These are phyloP conservation scores for Drosophila fuyamai DNA, from an alignment of 1,140 invertebrate species.

Conservation along the genomic window DNA sequence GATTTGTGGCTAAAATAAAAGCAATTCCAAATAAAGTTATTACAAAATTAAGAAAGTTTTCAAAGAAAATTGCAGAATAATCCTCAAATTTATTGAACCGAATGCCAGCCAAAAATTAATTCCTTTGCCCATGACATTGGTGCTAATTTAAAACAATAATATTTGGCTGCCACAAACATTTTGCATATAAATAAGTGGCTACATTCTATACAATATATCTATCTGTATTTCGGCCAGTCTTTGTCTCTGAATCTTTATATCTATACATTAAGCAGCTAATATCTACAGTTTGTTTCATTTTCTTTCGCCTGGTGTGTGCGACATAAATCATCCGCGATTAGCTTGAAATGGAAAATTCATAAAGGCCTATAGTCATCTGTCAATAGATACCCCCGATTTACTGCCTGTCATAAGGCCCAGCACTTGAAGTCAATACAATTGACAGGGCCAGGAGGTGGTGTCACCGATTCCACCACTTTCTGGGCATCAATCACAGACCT, in stretches of 20 bases:
- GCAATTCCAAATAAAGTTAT: constrained; percentile 9
- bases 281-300: not conserved
- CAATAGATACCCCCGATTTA: not conserved
- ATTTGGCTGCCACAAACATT: constrained; percentile 45
- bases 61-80: constrained; percentile 25
- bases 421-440: constrained; percentile 55
- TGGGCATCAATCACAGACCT: constrained; percentile 65
- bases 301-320: constrained; percentile 5
- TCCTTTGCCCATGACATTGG: constrained; percentile 79
- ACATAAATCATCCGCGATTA: constrained; percentile 43
- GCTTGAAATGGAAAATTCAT: constrained; percentile 29
- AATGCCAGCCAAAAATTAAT: constrained; percentile 47
- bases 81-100: constrained; percentile 29
- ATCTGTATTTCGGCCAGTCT: not conserved
- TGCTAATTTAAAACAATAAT: constrained; percentile 81
- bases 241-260: constrained; percentile 15
- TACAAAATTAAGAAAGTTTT: not conserved
- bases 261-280: constrained; percentile 9
- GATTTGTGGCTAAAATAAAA: constrained; percentile 65
- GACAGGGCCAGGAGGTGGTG: constrained; percentile 32
- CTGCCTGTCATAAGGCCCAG: constrained; percentile 26
- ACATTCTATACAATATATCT: constrained; percentile 3
- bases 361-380: constrained; percentile 29
- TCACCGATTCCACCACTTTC: constrained; percentile 9
- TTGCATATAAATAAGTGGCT: constrained; percentile 36